These are phyloP conservation scores for Eristalis intricaria DNA, from an alignment of 2,888 invertebrate genomes.

Conservation along the genomic window DNA sequence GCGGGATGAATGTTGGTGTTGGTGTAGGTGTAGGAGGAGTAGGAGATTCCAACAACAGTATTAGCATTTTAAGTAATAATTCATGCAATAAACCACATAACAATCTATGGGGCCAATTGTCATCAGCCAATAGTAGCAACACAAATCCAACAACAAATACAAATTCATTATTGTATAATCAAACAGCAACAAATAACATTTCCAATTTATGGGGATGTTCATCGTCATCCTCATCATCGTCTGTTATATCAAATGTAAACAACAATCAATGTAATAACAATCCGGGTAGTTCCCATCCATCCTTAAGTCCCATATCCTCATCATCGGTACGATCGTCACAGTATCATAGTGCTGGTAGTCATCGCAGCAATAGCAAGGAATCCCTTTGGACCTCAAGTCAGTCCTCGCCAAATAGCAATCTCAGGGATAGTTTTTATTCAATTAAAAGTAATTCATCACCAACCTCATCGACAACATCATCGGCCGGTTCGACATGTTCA, in stretches of 20 bases:
- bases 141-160: constrained; percentile 60
- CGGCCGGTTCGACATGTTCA: constrained; percentile 75
- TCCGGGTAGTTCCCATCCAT: constrained; percentile 75
- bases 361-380: constrained; percentile 80
- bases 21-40: constrained; percentile 60
- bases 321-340: constrained; percentile 73
- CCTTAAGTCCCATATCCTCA: constrained; percentile 78
- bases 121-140: constrained; percentile 60
- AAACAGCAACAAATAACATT: constrained; percentile 71
- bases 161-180: constrained; percentile 64
- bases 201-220: constrained; percentile 80
- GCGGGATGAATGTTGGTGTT: constrained; percentile 25
- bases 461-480: constrained; percentile 76
- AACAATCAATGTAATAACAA: constrained; percentile 55
- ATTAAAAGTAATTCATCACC: constrained; percentile 71
- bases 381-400: constrained; percentile 79
- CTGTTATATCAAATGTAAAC: constrained; percentile 68
- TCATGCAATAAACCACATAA: constrained; percentile 67
- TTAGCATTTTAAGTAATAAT: constrained; percentile 67
- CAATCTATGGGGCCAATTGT: constrained; percentile 69
- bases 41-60: constrained; percentile 75
- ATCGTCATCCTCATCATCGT: constrained; percentile 53
- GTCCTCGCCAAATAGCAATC: constrained; percentile 78
- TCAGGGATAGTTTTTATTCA: constrained; percentile 76
- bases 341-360: constrained; percentile 74